Evolutionary conservation across 2,113 vertebrate species (phyloP).

Genomic region (Pycnonotus jocosus): DNA sequence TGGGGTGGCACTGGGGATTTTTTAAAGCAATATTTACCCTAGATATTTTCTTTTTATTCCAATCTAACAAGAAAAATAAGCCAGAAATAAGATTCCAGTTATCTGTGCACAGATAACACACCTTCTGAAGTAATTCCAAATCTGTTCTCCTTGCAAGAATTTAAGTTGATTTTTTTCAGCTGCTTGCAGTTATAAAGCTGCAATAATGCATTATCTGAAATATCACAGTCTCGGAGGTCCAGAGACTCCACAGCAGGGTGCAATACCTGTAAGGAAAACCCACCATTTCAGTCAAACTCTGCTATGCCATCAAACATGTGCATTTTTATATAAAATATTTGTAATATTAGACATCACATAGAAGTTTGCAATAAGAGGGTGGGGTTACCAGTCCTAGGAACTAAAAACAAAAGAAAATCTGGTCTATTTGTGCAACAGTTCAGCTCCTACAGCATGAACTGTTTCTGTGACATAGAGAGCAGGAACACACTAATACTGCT

Average conservation of each 20-base stretch:
- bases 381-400: background rate
- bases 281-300: background rate
- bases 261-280: conserved; percentile 71
- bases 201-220: conserved; percentile 78
- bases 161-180: conserved; percentile 76
- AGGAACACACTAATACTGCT: background rate
- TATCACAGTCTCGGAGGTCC: conserved; percentile 76
- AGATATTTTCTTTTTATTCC: background rate
- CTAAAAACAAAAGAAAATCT: background rate
- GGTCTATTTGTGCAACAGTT: background rate
- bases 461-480: background rate
- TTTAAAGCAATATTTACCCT: background rate
- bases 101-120: conserved; percentile 33
- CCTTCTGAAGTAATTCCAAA: conserved; percentile 77
- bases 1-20: background rate
- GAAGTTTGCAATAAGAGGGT: background rate
- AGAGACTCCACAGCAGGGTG: conserved; percentile 77
- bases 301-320: background rate
- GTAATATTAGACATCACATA: background rate
- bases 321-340: background rate
- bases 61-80: background rate
- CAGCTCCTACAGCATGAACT: background rate
- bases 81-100: background rate
- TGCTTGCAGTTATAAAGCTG: conserved; percentile 75
- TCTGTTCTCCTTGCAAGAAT: conserved; percentile 68